Conservation (phyloP, 2,113 vertebrate species). For the Trogon melanurus region DNA sequence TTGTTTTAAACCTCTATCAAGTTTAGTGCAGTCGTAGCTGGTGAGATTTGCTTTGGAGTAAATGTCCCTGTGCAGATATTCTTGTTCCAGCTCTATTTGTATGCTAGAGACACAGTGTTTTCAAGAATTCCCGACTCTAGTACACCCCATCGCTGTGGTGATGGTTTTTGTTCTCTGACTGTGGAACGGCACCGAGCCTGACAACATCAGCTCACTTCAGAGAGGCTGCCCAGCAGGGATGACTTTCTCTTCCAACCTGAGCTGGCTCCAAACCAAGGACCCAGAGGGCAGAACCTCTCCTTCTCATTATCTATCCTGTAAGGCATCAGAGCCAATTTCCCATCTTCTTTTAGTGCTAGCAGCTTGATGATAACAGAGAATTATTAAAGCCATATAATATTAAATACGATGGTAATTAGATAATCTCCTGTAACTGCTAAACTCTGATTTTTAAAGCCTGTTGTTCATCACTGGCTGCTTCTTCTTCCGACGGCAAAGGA, state of each 20-base stretch:
- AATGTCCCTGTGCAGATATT: neutral
- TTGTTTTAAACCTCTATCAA: neutral
- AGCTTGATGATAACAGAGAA: slow-evolving; percentile 26
- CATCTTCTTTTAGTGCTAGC: slow-evolving; percentile 5
- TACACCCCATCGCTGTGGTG: neutral
- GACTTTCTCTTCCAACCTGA: slow-evolving; percentile 8
- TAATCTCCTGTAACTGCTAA: neutral
- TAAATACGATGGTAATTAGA: slow-evolving; percentile 33
- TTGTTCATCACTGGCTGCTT: neutral
- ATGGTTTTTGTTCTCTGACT: neutral
- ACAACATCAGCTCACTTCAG: neutral
- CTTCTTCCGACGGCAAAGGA: neutral
- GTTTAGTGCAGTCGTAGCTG: neutral
- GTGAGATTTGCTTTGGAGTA: neutral
- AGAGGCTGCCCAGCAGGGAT: neutral
- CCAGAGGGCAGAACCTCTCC: slow-evolving; percentile 2
- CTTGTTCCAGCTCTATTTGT: neutral
- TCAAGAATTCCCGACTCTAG: neutral
- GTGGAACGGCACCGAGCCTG: neutral
- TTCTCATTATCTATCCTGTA: neutral
- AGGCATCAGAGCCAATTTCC: neutral
- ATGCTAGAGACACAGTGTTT: neutral
- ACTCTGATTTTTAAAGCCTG: neutral
- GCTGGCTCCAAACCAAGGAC: slow-evolving; percentile 10
- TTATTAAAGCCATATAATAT: slow-evolving; percentile 22